A percentile compares a stretch with the other conserved stretches of the same genome.
Conservation (phyloP, 2,113 vertebrate genomes). For the Anhinga anhinga region DNA sequence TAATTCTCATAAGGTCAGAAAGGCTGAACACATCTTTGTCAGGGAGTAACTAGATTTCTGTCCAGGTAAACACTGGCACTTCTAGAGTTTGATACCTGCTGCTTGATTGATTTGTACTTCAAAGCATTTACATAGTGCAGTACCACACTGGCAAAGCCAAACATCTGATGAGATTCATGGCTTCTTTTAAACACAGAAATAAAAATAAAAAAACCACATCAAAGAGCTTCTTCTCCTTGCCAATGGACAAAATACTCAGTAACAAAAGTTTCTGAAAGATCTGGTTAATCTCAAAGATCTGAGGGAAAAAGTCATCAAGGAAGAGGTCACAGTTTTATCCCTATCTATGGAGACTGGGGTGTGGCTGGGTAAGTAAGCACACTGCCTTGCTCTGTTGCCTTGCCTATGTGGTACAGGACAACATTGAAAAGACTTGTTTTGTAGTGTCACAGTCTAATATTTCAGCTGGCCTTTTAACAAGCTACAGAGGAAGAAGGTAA, state of each 20-base stretch:
- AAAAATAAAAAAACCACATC: too few relatives aligned
- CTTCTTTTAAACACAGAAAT: background rate
- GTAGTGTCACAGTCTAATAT: background rate
- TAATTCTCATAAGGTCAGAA: background rate
- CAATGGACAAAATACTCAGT: background rate
- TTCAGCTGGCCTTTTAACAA: background rate
- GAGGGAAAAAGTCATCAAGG: background rate
- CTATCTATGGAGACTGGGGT: background rate
- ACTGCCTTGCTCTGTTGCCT: background rate
- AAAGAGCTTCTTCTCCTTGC: background rate
- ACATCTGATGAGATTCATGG: background rate
- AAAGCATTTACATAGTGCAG: background rate
- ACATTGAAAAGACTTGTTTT: background rate
- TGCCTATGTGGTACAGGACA: background rate
- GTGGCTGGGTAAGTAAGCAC: background rate
- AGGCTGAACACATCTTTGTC: background rate
- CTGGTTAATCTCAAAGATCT: background rate
- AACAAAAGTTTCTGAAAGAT: background rate
- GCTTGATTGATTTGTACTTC: background rate
- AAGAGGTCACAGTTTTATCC: background rate
- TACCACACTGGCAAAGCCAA: background rate
- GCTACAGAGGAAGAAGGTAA: background rate
- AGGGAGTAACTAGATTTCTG: background rate
- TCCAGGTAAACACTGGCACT: background rate
- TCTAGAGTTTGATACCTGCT: background rate